Conservation (phyloP, 2,888 invertebrate genomes). For the Neoaliturus tenellus region DNA sequence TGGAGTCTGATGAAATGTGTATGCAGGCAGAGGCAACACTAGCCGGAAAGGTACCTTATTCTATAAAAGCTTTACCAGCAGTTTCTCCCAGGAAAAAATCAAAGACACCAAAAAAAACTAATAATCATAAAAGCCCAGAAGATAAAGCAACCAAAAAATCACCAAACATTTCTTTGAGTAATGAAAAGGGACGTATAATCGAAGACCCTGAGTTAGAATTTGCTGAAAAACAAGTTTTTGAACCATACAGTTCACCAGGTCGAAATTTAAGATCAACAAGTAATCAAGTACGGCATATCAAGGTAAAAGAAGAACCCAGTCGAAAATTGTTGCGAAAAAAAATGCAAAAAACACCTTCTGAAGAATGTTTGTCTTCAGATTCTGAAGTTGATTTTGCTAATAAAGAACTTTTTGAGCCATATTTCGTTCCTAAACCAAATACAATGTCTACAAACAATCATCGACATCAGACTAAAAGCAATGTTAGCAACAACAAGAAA, state of each 20-base stretch:
- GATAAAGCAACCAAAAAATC: not conserved
- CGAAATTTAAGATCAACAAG: not conserved
- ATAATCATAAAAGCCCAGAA: not conserved
- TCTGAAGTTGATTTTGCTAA: slow-evolving; percentile 13
- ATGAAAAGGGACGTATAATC: not conserved
- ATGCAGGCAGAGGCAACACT: no score
- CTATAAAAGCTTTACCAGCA: no score
- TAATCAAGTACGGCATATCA: not conserved
- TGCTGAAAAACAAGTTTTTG: not conserved
- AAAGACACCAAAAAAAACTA: not conserved
- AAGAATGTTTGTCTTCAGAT: not conserved
- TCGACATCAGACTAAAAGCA: not conserved
- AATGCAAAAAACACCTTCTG: not conserved
- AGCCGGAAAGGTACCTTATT: no score
- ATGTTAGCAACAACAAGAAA: not conserved
- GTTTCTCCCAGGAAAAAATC: not conserved
- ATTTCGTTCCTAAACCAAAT: not conserved
- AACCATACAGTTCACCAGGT: not conserved
- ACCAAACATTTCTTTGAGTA: not conserved
- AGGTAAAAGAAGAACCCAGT: not conserved
- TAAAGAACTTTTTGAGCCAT: not conserved
- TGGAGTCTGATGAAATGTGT: no score
- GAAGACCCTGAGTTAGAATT: not conserved
- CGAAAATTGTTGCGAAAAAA: not conserved
- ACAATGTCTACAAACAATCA: not conserved